phyloP scores from a whole-genome alignment of 2,888 invertebrate species.

The Andrena marginata region DNA sequence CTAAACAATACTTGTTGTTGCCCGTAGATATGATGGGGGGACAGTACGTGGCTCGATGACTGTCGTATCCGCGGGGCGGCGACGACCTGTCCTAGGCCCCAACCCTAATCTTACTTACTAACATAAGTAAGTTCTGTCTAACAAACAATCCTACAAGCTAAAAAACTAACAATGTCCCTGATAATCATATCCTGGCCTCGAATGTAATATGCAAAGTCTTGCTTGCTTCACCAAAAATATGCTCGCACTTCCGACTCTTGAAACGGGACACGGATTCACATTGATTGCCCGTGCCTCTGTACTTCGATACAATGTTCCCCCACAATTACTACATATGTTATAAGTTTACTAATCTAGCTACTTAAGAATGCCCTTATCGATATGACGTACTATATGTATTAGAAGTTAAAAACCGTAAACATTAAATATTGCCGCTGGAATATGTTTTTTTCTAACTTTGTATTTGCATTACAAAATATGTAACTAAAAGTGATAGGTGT shows the following conservation, averaged over 20 bases:
- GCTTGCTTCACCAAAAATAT: slow-evolving; percentile 75
- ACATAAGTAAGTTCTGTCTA: slow-evolving; percentile 85
- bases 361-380: slow-evolving; percentile 51
- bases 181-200: slow-evolving; percentile 80
- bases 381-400: slow-evolving; percentile 45
- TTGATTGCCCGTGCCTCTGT: slow-evolving; percentile 70
- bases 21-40: slow-evolving; percentile 87
- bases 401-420: slow-evolving; percentile 47
- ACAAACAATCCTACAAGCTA: slow-evolving; percentile 82
- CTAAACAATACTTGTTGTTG: slow-evolving; percentile 85
- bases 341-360: slow-evolving; percentile 47
- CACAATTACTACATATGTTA: slow-evolving; percentile 41
- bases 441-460: slow-evolving; percentile 50
- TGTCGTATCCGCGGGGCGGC: slow-evolving; percentile 88
- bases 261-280: slow-evolving; percentile 68
- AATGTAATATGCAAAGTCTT: slow-evolving; percentile 83
- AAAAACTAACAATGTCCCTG: slow-evolving; percentile 79
- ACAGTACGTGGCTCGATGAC: slow-evolving; percentile 88
- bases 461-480: background rate
- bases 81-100: slow-evolving; percentile 86
- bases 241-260: slow-evolving; percentile 39
- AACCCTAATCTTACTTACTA: slow-evolving; percentile 85
- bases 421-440: slow-evolving; percentile 56
- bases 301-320: slow-evolving; percentile 45
- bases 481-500: background rate